A percentile compares a stretch with the other conserved stretches of the same genome.
phyloP scores from a whole-genome alignment of 2,888 invertebrate genomes.

The Trileptium ribeirensis region DNA sequence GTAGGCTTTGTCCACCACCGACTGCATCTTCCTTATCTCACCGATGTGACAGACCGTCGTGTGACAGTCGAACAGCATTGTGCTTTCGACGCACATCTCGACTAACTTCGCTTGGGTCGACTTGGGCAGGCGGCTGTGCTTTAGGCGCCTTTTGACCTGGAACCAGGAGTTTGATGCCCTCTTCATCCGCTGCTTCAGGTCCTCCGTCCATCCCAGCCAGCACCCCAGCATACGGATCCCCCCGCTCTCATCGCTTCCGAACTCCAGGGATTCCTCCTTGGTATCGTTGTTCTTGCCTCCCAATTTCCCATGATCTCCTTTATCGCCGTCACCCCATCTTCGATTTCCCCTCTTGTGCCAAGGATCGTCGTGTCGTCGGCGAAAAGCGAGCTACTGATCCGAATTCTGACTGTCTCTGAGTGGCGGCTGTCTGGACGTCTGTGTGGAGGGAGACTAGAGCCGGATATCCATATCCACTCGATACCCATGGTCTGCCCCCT shows the following conservation, averaged over 20 bases:
- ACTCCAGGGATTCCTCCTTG: not conserved
- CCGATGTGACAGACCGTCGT: not conserved
- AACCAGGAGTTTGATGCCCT: not conserved
- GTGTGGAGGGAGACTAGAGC: not conserved
- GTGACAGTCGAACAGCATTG: conserved; percentile 2
- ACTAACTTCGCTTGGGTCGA: not conserved
- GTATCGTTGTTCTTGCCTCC: not conserved
- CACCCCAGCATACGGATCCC: not conserved
- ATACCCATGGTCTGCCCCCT: not conserved
- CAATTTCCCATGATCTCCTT: not conserved
- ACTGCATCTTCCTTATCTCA: not conserved
- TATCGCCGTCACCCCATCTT: not conserved
- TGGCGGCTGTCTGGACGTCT: not conserved
- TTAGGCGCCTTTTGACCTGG: not conserved
- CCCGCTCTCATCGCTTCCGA: not conserved
- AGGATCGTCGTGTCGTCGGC: conserved; percentile 1
- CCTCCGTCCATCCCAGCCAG: not conserved
- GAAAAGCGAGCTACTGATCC: not conserved
- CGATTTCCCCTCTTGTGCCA: not conserved
- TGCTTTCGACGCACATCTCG: not conserved
- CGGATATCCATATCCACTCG: not conserved
- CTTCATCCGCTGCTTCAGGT: not conserved
- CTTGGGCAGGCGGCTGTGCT: not conserved
- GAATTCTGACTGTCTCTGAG: not conserved
- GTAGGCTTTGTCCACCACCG: not conserved